Evolutionary conservation across 35 echinoderm and acorn worm genomes (phyloP).

Genomic region (Ophioderma brevispina): DNA sequence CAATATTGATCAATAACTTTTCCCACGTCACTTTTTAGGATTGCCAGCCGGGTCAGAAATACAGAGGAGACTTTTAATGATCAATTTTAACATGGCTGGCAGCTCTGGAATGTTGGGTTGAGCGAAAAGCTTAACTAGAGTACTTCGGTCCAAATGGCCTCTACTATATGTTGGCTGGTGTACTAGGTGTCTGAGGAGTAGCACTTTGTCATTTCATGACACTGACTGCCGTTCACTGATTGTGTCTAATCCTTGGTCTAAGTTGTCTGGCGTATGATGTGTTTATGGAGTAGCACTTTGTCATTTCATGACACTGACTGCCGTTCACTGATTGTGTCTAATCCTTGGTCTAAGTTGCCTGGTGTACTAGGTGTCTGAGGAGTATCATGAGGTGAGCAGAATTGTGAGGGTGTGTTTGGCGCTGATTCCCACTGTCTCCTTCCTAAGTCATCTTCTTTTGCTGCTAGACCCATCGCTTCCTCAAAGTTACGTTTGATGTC

Average conservation of each 20-base stretch:
- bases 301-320: background rate
- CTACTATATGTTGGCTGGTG: too few species aligned
- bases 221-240: background rate
- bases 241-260: background rate
- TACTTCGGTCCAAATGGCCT: too few species aligned
- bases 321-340: background rate
- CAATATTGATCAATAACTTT: too few species aligned
- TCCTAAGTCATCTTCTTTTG: background rate
- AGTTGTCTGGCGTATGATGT: background rate
- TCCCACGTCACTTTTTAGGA: too few species aligned
- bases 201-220: too few species aligned
- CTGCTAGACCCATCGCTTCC: background rate
- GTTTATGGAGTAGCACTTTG: background rate
- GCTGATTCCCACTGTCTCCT: background rate
- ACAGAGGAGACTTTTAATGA: too few species aligned
- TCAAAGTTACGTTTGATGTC: constrained; percentile 76
- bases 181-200: too few species aligned
- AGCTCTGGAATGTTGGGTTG: too few species aligned
- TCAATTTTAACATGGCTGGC: too few species aligned
- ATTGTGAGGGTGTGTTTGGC: background rate
- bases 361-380: background rate
- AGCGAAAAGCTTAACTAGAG: too few species aligned
- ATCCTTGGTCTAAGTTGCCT: background rate
- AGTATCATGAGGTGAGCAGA: background rate
- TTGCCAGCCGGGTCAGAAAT: too few species aligned